A percentile compares a stretch with the other conserved stretches of the same genome.
Conservation (phyloP, 1,140 invertebrate species). For the Steinernema feltiae region DNA sequence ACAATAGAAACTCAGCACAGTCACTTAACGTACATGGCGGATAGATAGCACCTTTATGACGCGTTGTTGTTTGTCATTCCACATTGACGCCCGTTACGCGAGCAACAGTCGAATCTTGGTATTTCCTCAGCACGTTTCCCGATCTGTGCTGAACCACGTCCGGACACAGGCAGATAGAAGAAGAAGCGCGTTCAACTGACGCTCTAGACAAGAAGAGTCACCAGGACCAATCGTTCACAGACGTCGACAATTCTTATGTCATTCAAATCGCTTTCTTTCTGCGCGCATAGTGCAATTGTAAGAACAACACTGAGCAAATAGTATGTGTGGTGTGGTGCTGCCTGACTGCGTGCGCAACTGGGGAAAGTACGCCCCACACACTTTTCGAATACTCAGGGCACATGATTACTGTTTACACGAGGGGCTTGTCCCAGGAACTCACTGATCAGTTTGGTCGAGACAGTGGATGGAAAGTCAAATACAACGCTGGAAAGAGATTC, state of each 20-base stretch:
- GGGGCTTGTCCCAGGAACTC: not conserved
- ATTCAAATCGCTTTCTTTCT: not conserved
- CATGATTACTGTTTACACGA: constrained; percentile 9
- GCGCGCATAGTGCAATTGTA: constrained; percentile 2
- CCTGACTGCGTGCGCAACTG: not conserved
- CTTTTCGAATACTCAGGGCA: not conserved
- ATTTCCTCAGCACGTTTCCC: too few relatives aligned
- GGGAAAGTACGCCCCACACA: not conserved
- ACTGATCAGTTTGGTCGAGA: not conserved
- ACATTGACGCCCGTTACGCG: too few relatives aligned
- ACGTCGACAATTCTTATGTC: not conserved
- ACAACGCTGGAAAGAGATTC: not conserved
- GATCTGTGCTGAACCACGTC: too few relatives aligned
- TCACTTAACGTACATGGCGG: too few relatives aligned
- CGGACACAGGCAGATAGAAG: too few relatives aligned
- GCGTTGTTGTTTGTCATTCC: too few relatives aligned
- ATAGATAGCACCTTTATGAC: too few relatives aligned
- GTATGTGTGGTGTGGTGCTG: too few relatives aligned
- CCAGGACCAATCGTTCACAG: too few relatives aligned
- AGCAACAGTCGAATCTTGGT: too few relatives aligned
- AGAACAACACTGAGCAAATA: constrained; percentile 12
- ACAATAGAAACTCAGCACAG: too few relatives aligned
- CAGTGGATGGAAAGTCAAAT: not conserved
- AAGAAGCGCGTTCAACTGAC: too few relatives aligned
- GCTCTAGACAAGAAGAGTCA: not conserved